Evolutionary conservation across 2,797 vertebrate genomes (phyloP).

Genomic region (Danionella dracula): DNA sequence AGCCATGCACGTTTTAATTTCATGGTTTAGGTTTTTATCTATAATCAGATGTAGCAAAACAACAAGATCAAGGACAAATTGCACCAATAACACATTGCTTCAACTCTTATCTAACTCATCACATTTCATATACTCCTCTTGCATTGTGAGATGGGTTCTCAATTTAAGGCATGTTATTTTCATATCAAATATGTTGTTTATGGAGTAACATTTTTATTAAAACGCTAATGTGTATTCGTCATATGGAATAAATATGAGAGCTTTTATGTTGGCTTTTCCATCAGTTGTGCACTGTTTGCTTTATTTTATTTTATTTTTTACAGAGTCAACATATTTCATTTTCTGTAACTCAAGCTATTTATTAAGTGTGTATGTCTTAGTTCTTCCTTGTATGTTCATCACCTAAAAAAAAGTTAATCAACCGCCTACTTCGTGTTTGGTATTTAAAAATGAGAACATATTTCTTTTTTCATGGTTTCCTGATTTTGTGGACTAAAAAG

Average conservation of each 20-base stretch:
- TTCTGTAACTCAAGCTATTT: background rate
- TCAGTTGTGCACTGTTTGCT: conserved; percentile 11
- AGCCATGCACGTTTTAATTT: background rate
- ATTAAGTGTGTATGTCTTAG: conserved; percentile 47
- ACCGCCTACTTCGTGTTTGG: no score
- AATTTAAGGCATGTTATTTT: conserved; percentile 16
- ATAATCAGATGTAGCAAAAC: conserved; percentile 2
- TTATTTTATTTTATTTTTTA: conserved; percentile 21
- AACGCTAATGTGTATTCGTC: conserved; percentile 31
- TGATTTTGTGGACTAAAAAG: no score
- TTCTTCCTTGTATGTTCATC: no score
- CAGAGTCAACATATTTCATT: conserved; percentile 7
- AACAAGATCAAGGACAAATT: background rate
- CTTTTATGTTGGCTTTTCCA: background rate
- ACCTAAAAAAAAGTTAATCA: no score
- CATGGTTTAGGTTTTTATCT: background rate
- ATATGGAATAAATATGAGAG: conserved; percentile 15
- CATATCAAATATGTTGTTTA: conserved; percentile 1
- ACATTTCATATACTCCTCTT: conserved; percentile 21
- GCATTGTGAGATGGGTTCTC: conserved; percentile 6
- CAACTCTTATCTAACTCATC: conserved; percentile 4
- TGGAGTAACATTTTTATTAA: conserved; percentile 17
- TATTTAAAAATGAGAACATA: no score
- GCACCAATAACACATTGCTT: conserved; percentile 1
- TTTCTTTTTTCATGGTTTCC: no score